A percentile compares a stretch with the other conserved stretches of the same genome.
Conservation (phyloP, 2,113 vertebrate species). For the Tychaedon coryphoeus region DNA sequence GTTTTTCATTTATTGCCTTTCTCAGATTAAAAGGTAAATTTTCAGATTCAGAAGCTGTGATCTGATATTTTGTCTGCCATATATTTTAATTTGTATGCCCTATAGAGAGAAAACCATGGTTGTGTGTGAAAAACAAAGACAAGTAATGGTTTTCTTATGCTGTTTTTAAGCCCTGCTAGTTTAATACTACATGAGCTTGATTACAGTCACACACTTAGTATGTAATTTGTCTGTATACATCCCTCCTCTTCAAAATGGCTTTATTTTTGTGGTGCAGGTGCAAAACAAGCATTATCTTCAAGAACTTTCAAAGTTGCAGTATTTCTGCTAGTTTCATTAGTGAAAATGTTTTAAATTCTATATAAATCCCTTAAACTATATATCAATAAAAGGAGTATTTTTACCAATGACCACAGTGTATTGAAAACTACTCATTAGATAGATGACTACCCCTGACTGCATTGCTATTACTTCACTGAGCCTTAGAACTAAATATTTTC, state of each 20-base stretch:
- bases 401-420: neutral
- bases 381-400: neutral
- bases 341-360: neutral
- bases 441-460: neutral
- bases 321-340: neutral
- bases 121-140: neutral
- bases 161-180: neutral
- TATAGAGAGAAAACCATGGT: neutral
- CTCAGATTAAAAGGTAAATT: constrained; percentile 10
- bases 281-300: neutral
- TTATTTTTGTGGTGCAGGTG: neutral
- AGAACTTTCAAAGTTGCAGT: neutral
- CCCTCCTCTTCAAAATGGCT: neutral
- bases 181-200: neutral
- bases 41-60: neutral
- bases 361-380: neutral
- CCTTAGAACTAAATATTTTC: neutral
- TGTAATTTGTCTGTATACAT: neutral
- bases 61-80: neutral
- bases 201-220: neutral
- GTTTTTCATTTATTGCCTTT: neutral
- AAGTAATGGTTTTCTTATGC: neutral
- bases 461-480: neutral
- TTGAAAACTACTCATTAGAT: neutral
- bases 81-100: neutral